Percentiles rank a stretch among this genome's conserved stretches.
phyloP scores from a whole-genome alignment of 2,888 invertebrate genomes.

The Xanthia togata region DNA sequence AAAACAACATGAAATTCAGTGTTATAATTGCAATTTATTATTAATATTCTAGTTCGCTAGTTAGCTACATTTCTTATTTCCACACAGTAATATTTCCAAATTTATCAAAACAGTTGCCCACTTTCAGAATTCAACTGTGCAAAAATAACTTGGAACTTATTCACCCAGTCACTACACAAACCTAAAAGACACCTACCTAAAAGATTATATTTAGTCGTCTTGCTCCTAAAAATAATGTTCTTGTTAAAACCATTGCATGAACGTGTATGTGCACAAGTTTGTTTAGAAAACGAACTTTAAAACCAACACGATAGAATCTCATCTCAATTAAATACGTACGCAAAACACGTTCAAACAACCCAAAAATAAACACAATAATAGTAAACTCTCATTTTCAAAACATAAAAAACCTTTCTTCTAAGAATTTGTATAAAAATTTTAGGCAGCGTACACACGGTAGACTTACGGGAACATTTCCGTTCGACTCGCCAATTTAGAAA shows the following conservation, averaged over 20 bases:
- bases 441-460: conserved; percentile 59
- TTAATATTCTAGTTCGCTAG: too few relatives aligned
- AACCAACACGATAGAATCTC: not conserved
- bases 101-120: too few relatives aligned
- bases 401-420: conserved; percentile 22
- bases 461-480: conserved; percentile 75
- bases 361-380: conserved; percentile 45
- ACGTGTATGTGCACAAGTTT: not conserved
- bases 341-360: conserved; percentile 24
- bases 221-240: not conserved
- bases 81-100: too few relatives aligned
- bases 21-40: too few relatives aligned
- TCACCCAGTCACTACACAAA: not conserved
- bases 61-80: too few relatives aligned
- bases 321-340: conserved; percentile 6
- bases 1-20: too few relatives aligned
- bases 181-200: too few relatives aligned
- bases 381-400: conserved; percentile 25
- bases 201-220: not conserved
- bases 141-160: not conserved
- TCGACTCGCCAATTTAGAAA: conserved; percentile 77
- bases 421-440: conserved; percentile 61
- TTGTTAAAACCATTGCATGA: not conserved
- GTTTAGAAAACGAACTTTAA: not conserved
- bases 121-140: too few relatives aligned